These are phyloP conservation scores for Drymodes brunneopygia DNA, from an alignment of 2,113 vertebrate species.

Conservation along the genomic window DNA sequence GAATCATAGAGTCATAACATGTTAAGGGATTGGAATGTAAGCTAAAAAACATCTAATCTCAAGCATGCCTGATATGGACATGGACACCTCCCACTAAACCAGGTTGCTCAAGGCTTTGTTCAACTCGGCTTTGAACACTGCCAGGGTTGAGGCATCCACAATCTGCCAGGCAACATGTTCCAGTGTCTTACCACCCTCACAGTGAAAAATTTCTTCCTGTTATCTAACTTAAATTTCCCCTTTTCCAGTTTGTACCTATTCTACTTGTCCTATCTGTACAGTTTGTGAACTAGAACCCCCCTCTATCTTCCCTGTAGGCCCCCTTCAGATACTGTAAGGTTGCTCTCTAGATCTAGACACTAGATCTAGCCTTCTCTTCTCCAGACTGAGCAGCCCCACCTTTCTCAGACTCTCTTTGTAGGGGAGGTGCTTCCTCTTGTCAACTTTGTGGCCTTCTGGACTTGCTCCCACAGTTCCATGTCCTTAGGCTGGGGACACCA, in stretches of 20 bases:
- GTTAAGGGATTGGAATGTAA: background rate
- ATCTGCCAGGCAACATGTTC: rapidly evolving
- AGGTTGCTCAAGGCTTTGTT: background rate
- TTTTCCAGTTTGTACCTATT: background rate
- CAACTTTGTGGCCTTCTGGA: background rate
- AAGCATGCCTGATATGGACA: rapidly evolving
- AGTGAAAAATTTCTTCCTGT: background rate
- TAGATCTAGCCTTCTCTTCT: background rate
- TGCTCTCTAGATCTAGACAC: background rate
- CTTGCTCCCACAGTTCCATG: background rate
- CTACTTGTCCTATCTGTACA: background rate
- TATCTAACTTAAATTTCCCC: background rate
- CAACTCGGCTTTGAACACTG: background rate
- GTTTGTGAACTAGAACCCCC: background rate
- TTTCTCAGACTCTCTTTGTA: rapidly evolving
- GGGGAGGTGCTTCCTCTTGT: background rate
- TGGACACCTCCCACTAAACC: background rate
- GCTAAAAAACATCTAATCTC: background rate
- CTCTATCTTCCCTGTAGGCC: background rate
- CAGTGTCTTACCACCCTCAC: background rate
- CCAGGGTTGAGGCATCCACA: background rate
- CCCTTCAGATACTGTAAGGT: background rate
- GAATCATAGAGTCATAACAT: background rate
- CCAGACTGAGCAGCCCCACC: background rate
- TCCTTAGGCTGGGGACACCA: too few relatives aligned